Evolutionary conservation across 2,888 invertebrate genomes (phyloP), one percentile per base, ranked within the genome.

Genomic region (Tinea trinotella): DNA sequence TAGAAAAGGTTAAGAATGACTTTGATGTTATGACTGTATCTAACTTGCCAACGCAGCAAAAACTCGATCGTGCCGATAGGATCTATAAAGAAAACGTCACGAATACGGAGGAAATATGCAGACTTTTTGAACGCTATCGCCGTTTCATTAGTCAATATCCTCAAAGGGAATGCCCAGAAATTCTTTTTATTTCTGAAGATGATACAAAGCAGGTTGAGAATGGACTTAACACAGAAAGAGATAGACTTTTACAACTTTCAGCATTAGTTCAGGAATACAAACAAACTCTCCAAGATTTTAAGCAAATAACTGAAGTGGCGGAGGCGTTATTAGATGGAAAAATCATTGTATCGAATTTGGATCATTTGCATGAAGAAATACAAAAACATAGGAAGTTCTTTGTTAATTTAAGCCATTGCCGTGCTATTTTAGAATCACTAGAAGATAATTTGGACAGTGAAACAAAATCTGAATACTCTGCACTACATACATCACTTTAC

Each of bases 351-450:
- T 89, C 88, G 34, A 91, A 91, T 61, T 79, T 95, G 57, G 91
- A 92, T 62, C 93, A 95, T 63, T 78, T 96, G n/a, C 93, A 94
- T 64, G 93, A 94, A 64, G 95, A 95, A 80, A 93, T 96, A 79
- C 95, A 95, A 64, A 95, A 94, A 67, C 94, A 95, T 64, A 88
- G 95, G 35, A 94, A 93, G 66, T 95, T 96, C 85, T 96, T 96
- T 67, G 93, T 94, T 0, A 95, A 95, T 62, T 75, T 96, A 6
- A 95, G 94, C 64, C 94, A 95, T 60, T 96, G 96, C 65, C 88
- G 94, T 61, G 93, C 93, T 9, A 94, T 96, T 63, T 81, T 96
- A 35, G 95, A 96, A 71, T 95, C 95, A 0, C 76, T 96, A 18
- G 95, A 95, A 74, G 92, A 92, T 59, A 94, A 95, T 68, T 84